Evolutionary conservation across 2,113 vertebrate genomes (phyloP).

Genomic region (Mustela nigripes): DNA sequence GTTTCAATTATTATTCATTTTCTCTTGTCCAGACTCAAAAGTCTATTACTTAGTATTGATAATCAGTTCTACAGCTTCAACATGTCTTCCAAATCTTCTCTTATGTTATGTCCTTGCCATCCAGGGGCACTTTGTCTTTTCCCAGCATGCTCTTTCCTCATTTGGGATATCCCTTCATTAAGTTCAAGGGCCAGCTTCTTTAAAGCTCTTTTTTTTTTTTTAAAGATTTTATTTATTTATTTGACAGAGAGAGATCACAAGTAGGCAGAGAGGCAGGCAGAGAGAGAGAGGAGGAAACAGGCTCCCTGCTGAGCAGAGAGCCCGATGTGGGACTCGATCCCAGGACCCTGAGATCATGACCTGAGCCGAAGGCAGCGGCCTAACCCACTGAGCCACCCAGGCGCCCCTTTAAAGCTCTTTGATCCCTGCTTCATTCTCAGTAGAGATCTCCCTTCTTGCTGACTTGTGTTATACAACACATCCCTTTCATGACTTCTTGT

Average conservation of each 20-base stretch:
- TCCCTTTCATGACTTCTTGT: neutral
- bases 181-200: neutral
- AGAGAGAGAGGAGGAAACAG: too few species aligned
- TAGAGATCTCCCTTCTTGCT: neutral
- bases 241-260: too few species aligned
- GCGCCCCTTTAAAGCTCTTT: neutral
- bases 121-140: neutral
- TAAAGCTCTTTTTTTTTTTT: neutral
- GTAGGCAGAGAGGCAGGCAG: too few species aligned
- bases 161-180: neutral
- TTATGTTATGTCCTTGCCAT: neutral
- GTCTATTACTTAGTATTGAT: neutral
- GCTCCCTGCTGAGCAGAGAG: too few species aligned
- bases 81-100: neutral
- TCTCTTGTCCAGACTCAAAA: slow-evolving; percentile 24
- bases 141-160: neutral
- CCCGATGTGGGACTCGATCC: too few species aligned
- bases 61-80: neutral
- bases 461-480: neutral
- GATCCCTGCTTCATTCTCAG: neutral
- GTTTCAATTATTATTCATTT: neutral
- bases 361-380: too few species aligned
- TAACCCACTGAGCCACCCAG: too few species aligned
- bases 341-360: too few species aligned
- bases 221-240: too few species aligned